Conservation (phyloP, 2,113 vertebrate species). For the Chaenocephalus aceratus region DNA sequence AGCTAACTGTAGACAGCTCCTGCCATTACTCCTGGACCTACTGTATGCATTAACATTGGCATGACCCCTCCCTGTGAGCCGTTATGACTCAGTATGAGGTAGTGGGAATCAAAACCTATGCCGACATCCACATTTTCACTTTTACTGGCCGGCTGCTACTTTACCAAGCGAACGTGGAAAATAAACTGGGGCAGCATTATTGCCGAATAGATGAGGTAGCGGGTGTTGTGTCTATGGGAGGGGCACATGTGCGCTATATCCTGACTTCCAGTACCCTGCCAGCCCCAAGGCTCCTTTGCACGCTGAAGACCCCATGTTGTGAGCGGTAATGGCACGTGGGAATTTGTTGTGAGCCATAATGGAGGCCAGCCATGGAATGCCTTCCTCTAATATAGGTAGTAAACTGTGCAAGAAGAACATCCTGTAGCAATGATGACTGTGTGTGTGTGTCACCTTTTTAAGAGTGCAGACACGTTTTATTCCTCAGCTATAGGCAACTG, state of each 20-base stretch:
- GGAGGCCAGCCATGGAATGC: slow-evolving; percentile 73
- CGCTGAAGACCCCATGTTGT: slow-evolving; percentile 53
- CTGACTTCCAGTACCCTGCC: slow-evolving; percentile 40
- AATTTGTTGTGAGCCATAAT: slow-evolving; percentile 71
- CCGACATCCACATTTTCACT: slow-evolving; percentile 46
- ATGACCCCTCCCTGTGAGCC: slow-evolving; percentile 36
- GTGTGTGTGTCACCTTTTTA: slow-evolving; percentile 30
- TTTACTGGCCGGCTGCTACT: slow-evolving; percentile 56
- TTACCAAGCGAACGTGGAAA: slow-evolving; percentile 50
- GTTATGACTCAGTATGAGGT: slow-evolving; percentile 58
- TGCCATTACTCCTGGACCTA: slow-evolving; percentile 20
- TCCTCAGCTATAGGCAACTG: neutral
- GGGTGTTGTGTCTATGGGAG: slow-evolving; percentile 36
- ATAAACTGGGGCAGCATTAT: slow-evolving; percentile 34
- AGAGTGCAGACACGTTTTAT: neutral
- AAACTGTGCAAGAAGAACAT: slow-evolving; percentile 53
- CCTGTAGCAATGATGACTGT: slow-evolving; percentile 50
- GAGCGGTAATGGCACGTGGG: slow-evolving; percentile 72
- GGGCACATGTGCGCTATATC: slow-evolving; percentile 18
- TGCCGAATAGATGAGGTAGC: slow-evolving; percentile 53
- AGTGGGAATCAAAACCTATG: slow-evolving; percentile 32
- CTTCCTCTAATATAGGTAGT: slow-evolving; percentile 63
- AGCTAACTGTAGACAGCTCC: slow-evolving; percentile 8
- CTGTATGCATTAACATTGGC: slow-evolving; percentile 35
- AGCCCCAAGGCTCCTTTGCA: slow-evolving; percentile 44